Base-by-base conservation (phyloP, 2,113 vertebrate species). In the Nipponia nippon region DNA sequence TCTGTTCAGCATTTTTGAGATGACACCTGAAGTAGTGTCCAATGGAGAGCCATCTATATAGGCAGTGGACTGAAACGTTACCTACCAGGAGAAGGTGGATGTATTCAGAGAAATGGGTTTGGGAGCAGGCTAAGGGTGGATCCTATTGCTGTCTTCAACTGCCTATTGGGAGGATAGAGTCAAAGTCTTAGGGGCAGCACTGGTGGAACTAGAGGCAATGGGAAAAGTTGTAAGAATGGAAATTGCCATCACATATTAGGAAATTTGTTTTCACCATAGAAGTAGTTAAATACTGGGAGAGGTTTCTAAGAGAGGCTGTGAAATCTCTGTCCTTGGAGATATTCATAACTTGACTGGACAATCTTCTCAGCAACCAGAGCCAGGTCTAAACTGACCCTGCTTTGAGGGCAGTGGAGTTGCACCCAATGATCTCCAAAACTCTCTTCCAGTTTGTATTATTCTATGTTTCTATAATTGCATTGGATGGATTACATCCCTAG, bases 401-500 rank as follows among this genome's bases (percentile, higher is more conserved):
- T 78, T 67, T 67, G 30, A 44, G 34, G 36, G 20, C 38, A 42
- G 34, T 12, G 23, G 16, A 4, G 10, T 58, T 77, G 58, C 30
- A 62, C 42, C 3, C 34, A 52, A 7, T 3, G 8, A 52, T 25
- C 47, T 87, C 47, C 30, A 67, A 38, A 88, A 27, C 8, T 56
- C 30, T 25, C 34, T 46, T 70, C 34, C 40, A 30, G 25, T 55
- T 47, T 3, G 3, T 20, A 19, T 30, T 56, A 21, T 36, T 69
- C 34, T 42, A 3, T 53, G 21, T 8, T 77, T n/a, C 46, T 49
- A 3, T 42, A 12, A 46, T 21, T 56, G 29, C 1, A 0, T 13
- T 15, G 7, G 25, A 49, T 15, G 7, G 25, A 49, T 85, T 42
- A 40, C 11, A 50, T 6, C 8, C 10, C 27, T 46, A 36, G 11